phyloP scores from a whole-genome alignment of 2,797 vertebrate species.

The Scomberomorus guttatus region DNA sequence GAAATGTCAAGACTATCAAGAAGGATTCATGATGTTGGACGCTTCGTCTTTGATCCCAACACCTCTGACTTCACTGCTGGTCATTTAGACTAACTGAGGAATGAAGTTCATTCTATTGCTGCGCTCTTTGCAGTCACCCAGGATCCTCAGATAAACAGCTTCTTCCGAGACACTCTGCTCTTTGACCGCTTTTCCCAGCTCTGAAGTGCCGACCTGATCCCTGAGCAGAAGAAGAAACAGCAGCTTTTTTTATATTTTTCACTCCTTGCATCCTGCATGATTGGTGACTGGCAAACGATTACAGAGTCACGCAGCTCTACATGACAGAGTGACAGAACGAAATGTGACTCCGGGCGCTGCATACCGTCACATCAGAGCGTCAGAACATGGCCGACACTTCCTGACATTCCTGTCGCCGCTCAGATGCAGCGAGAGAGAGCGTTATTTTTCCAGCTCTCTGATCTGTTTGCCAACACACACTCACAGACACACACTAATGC shows the following conservation, averaged over 20 bases:
- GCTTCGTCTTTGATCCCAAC: too few relatives aligned
- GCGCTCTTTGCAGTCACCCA: too few relatives aligned
- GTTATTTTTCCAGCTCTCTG: slow-evolving; percentile 40
- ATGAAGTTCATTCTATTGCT: too few relatives aligned
- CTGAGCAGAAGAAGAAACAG: background rate
- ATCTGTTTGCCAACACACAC: slow-evolving; percentile 33
- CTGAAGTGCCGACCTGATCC: background rate
- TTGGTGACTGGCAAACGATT: background rate
- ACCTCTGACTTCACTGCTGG: too few relatives aligned
- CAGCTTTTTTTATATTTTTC: background rate
- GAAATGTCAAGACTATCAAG: too few relatives aligned
- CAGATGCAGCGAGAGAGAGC: slow-evolving; percentile 24
- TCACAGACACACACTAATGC: slow-evolving; percentile 23
- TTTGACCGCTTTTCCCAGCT: background rate
- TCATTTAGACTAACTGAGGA: too few relatives aligned
- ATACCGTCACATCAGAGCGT: slow-evolving; percentile 27
- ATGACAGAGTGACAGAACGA: background rate
- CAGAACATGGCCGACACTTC: slow-evolving; percentile 45
- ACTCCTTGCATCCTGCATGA: background rate
- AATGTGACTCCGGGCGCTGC: slow-evolving; percentile 19
- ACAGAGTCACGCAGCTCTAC: too few relatives aligned
- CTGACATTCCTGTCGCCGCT: slow-evolving; percentile 55
- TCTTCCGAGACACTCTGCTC: too few relatives aligned
- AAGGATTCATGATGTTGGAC: too few relatives aligned
- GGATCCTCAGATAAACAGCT: too few relatives aligned